Base-by-base conservation (phyloP, 2,797 vertebrate genomes). In the Mus minutoides region DNA sequence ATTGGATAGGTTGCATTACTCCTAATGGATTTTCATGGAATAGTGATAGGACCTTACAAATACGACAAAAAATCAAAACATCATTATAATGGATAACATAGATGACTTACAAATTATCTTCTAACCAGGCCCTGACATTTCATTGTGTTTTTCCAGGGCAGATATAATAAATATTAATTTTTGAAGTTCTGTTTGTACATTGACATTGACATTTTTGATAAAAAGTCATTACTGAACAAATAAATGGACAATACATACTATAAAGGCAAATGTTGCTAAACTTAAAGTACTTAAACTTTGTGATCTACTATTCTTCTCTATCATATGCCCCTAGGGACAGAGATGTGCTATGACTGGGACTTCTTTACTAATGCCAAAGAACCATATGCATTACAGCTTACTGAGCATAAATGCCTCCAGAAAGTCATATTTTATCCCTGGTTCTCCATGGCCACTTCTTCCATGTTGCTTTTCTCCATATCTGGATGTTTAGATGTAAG, bases 31-130 rank as follows among this genome's bases (percentile, higher is more conserved):
- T 69, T 88, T 82, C 22, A 22, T 54, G 29, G 22, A 76, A n/a
- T n/a, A n/a, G n/a, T n/a, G n/a, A n/a, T 0, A 87, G 24, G 24
- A n/a, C 0, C 3, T 62, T 69, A 52, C 7, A 86, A 22, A 13
- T n/a, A n/a, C n/a, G n/a, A n/a, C n/a, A n/a, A n/a, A n/a, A 84
- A 92, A 56, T 1, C 43, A 37, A 69, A 5, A 21, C 26, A 2
- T 24, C 90, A 11, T 40, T 90, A 17, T 56, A 24, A 86, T 54
- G 46, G 0, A 34, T 62, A 52, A 71, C 3, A 46, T 1, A 6
- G 13, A 37, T 88, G 40, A 16, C 5, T 52, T 26, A n/a, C 12
- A 49, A 92, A 22, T 54, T 84, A n/a, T 7, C n/a, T 40, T 75
- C 31, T 52, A n/a, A 67, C 0, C 19, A 11, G 60, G 21, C 9